These are phyloP conservation scores for Pegoplata infirma DNA, from an alignment of 2,888 invertebrate species.

Conservation along the genomic window DNA sequence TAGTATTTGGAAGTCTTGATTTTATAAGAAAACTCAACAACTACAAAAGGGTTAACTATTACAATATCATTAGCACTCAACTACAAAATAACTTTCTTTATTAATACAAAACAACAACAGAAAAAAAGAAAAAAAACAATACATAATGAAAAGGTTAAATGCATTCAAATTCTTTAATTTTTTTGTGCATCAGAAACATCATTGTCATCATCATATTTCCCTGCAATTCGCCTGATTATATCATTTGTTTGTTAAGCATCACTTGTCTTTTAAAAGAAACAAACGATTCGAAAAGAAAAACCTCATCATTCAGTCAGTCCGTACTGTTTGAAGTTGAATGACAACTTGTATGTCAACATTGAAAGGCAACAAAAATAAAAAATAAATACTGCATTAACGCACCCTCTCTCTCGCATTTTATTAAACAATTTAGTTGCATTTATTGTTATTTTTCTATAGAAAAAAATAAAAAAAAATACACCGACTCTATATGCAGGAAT, in stretches of 20 bases:
- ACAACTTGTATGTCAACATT: constrained; percentile 65
- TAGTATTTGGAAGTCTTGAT: too few species aligned
- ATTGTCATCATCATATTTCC: constrained; percentile 20
- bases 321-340: constrained; percentile 62
- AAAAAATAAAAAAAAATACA: not conserved
- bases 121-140: constrained; percentile 36
- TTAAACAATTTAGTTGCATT: constrained; percentile 44
- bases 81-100: constrained; percentile 46
- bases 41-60: too few species aligned
- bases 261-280: constrained; percentile 54
- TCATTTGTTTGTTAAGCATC: constrained; percentile 59
- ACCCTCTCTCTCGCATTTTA: constrained; percentile 41
- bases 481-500: constrained; percentile 50
- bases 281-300: constrained; percentile 2
- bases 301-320: constrained; percentile 49
- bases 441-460: constrained; percentile 18
- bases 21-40: too few species aligned
- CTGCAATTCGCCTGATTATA: constrained; percentile 59
- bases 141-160: constrained; percentile 54
- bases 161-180: constrained; percentile 39
- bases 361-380: constrained; percentile 31
- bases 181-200: constrained; percentile 47
- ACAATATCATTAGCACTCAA: too few species aligned
- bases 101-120: not conserved
- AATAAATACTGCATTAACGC: constrained; percentile 58